Evolutionary conservation across 2,113 vertebrate genomes (phyloP).

Genomic region (Oxygymnocypris stewartii): DNA sequence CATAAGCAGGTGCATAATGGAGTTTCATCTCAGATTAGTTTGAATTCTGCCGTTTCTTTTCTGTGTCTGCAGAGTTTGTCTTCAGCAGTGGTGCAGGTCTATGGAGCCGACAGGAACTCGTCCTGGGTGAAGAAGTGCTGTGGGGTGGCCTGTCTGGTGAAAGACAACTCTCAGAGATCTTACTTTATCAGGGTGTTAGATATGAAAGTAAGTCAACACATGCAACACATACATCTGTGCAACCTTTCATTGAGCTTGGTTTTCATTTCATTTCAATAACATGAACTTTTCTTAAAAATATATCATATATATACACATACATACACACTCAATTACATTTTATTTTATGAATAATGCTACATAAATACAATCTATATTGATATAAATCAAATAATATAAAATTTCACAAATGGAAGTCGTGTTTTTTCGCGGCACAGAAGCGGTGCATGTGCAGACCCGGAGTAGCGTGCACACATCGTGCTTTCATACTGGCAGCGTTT

Average conservation of each 20-base stretch:
- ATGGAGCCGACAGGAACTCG: conserved; percentile 84
- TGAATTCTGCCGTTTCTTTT: background rate
- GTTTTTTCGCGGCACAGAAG: background rate
- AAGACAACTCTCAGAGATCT: conserved; percentile 92
- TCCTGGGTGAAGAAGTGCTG: conserved; percentile 92
- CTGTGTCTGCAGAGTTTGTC: conserved; percentile 77
- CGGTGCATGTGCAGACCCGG: too few species aligned
- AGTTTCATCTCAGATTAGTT: background rate
- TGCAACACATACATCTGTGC: background rate
- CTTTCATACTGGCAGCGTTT: too few species aligned
- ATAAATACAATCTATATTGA: too few species aligned
- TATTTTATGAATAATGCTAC: too few species aligned
- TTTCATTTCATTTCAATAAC: background rate
- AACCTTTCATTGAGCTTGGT: background rate
- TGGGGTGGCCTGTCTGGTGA: conserved; percentile 94
- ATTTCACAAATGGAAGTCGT: background rate
- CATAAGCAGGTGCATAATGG: background rate
- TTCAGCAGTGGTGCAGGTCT: conserved; percentile 92
- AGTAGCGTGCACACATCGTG: too few species aligned
- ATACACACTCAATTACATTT: too few species aligned
- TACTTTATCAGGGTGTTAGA: conserved; percentile 97
- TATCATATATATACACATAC: too few species aligned
- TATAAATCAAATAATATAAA: too few species aligned
- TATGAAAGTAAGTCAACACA: conserved; percentile 82
- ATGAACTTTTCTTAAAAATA: too few species aligned